Evolutionary conservation across 2,888 invertebrate genomes (phyloP).

Genomic region (Masnerella sp.): DNA sequence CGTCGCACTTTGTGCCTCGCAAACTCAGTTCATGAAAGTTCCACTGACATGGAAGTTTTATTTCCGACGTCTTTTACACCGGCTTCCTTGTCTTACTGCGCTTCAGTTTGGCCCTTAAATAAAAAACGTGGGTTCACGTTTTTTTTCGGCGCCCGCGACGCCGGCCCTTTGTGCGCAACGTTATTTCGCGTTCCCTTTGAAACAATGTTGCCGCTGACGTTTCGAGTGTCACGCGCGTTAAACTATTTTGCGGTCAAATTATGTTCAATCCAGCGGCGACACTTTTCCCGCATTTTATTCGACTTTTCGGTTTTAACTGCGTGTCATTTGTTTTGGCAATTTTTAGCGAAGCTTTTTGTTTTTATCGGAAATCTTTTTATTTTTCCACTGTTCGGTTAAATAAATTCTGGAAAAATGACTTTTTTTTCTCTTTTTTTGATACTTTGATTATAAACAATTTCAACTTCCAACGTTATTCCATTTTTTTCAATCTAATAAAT

Average conservation of each 20-base stretch:
- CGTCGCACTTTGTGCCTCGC: constrained; percentile 50
- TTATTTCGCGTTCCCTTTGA: constrained; percentile 39
- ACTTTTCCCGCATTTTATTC: too few species aligned
- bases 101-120: constrained; percentile 44
- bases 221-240: constrained; percentile 14
- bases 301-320: too few species aligned
- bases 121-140: too few species aligned
- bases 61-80: constrained; percentile 53
- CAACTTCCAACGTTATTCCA: too few species aligned
- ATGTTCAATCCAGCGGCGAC: not conserved
- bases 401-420: too few species aligned
- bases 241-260: constrained; percentile 33
- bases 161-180: constrained; percentile 27
- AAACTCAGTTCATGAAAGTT: constrained; percentile 59
- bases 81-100: constrained; percentile 32
- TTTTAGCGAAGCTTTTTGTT: not conserved
- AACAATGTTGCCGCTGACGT: constrained; percentile 12
- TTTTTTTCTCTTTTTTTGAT: too few species aligned
- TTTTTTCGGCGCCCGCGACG: too few species aligned
- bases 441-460: too few species aligned
- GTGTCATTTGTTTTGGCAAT: not conserved
- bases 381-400: too few species aligned
- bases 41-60: constrained; percentile 60
- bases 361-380: too few species aligned
- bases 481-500: too few species aligned